phyloP scores from a whole-genome alignment of 1,140 invertebrate genomes.

The Trichonephila clavipes region DNA sequence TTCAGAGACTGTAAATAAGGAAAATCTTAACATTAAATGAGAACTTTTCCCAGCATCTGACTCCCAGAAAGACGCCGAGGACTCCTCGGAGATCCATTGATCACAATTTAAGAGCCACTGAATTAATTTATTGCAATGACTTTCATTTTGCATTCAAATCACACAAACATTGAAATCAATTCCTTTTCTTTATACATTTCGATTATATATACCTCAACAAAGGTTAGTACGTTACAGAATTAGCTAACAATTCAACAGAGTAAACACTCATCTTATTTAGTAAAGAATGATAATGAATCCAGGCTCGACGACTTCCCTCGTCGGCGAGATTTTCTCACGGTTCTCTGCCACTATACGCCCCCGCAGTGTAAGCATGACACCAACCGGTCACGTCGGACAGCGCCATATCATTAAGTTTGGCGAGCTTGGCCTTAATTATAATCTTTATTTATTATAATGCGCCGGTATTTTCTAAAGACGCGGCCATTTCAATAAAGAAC shows the following conservation, averaged over 20 bases:
- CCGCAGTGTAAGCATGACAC: conserved; percentile 52
- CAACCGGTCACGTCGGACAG: conserved; percentile 18
- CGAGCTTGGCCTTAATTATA: conserved; percentile 57
- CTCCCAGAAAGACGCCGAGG: no score
- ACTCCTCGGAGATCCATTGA: no score
- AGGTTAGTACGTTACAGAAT: not conserved
- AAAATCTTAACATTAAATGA: no score
- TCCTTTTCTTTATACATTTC: not conserved
- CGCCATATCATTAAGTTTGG: conserved; percentile 54
- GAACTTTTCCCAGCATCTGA: no score
- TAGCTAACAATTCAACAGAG: not conserved
- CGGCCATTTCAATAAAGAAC: conserved; percentile 14
- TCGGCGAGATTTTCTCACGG: not conserved
- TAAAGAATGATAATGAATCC: not conserved
- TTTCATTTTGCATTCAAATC: no score
- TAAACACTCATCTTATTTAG: not conserved
- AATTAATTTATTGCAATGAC: no score
- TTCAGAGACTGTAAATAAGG: no score
- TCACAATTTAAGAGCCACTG: no score
- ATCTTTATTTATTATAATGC: conserved; percentile 71
- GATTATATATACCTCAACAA: not conserved
- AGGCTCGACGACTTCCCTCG: not conserved
- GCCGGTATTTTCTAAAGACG: conserved; percentile 24
- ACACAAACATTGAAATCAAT: no score
- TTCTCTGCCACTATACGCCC: conserved; percentile 54